These are phyloP conservation scores for Leucoma salicis DNA, from an alignment of 2,888 invertebrate species.

Conservation along the genomic window DNA sequence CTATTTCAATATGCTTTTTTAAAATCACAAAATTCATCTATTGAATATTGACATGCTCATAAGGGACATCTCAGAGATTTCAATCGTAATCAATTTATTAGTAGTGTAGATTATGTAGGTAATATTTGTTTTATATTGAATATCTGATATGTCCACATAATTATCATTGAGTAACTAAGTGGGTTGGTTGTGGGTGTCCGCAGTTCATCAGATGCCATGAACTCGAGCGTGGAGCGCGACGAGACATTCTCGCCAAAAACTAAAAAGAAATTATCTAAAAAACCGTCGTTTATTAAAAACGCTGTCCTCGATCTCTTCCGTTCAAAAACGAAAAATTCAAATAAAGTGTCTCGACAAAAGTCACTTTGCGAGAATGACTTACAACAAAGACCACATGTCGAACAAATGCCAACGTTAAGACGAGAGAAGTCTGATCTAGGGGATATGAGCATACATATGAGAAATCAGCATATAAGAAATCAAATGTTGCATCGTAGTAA, in stretches of 20 bases:
- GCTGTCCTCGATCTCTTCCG: slow-evolving; percentile 79
- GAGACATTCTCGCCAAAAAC: slow-evolving; percentile 80
- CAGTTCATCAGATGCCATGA: slow-evolving; percentile 78
- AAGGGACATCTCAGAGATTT: slow-evolving; percentile 59
- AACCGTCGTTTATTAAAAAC: slow-evolving; percentile 80
- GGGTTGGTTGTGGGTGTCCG: slow-evolving; percentile 81
- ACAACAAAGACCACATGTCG: slow-evolving; percentile 61
- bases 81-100: slow-evolving; percentile 34
- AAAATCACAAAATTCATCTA: slow-evolving; percentile 66
- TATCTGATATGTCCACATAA: slow-evolving; percentile 57
- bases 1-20: slow-evolving; percentile 80
- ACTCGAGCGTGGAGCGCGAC: slow-evolving; percentile 77
- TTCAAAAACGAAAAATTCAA: slow-evolving; percentile 75
- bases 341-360: slow-evolving; percentile 77
- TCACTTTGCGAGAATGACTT: slow-evolving; percentile 76
- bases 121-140: slow-evolving; percentile 36
- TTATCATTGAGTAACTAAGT: slow-evolving; percentile 75
- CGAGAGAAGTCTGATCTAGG: slow-evolving; percentile 75
- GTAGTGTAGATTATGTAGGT: slow-evolving; percentile 1
- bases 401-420: slow-evolving; percentile 63
- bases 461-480: slow-evolving; percentile 69
- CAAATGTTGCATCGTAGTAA: slow-evolving; percentile 77
- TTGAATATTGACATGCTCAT: slow-evolving; percentile 57
- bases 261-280: slow-evolving; percentile 82
- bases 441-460: slow-evolving; percentile 68